Evolutionary conservation across 1,140 invertebrate genomes (phyloP), one percentile per base, ranked within the genome.

Genomic region (Muscidifurax raptorellus): DNA sequence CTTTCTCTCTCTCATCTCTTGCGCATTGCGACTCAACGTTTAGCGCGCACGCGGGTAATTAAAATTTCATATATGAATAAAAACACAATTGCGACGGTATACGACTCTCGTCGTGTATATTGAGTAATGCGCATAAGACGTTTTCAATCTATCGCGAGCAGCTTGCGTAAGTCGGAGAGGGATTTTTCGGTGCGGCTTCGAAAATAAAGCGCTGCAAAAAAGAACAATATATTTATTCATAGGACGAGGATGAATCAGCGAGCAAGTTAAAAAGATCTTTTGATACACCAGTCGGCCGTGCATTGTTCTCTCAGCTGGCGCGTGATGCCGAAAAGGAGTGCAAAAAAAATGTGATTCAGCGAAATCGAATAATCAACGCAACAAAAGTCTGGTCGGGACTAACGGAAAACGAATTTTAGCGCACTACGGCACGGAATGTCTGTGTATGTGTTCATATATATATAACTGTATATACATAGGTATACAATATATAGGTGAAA

Each of bases 371-470:
- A 59, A 76, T 47, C 74, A 44, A 28, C 74, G 74, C n/a, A n/a
- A 47, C 74, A 76, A 76, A 76, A 76, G 40, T 76, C 22, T 10
- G 44, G 5, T 2, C 74, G 22, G 12, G 10, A 76, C 22, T 47
- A 76, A 76, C 13, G 40, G 74, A 76, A 76, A 76, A 76, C 40
- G 74, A 40, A 76, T 76, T 76, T 69, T 15, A 69, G 66, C 66
- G 7, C 25, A 66, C 18, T 1, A 0, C 28, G 32, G n/a, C 6
- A 25, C 30, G 12, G 72, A 25, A 25, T 22, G 40, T 44, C n/a
- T 22, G 32, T 74, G 27, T 5, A 4, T 36, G 13, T 28, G 10
- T 74, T n/a, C 3, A 7, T 74, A 22, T n/a, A 5, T 52, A 59
- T 40, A 40, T 47, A 47, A 10, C n/a, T 67, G 27, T 69, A 18